Conservation (phyloP, 2,888 invertebrate genomes). For the Tenthredo amoena region DNA sequence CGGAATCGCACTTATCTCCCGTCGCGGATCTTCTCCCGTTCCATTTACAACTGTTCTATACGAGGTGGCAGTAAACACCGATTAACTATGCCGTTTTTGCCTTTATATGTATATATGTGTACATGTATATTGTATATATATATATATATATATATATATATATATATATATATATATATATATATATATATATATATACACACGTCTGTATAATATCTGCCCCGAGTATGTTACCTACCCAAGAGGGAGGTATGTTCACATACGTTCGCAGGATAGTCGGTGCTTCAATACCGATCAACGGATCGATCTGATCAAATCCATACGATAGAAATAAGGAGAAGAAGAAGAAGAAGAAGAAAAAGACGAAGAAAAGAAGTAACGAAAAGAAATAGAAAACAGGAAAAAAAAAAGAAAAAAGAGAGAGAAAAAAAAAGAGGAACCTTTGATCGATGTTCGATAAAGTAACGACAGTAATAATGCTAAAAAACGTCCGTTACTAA, state of each 20-base stretch:
- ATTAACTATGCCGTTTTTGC: conserved; percentile 38
- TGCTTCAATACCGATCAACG: neutral
- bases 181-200: no score
- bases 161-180: neutral
- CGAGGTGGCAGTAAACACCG: conserved; percentile 26
- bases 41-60: conserved; percentile 44
- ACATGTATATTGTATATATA: no score
- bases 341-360: neutral
- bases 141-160: no score
- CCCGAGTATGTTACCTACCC: neutral
- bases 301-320: neutral
- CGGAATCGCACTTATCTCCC: conserved; percentile 49
- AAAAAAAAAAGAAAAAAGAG: neutral
- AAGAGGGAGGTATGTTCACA: neutral
- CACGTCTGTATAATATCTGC: neutral
- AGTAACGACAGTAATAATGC: conserved; percentile 5
- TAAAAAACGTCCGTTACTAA: conserved; percentile 7
- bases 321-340: neutral
- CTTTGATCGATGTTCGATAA: neutral
- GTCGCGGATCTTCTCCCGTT: conserved; percentile 35
- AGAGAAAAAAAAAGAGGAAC: neutral
- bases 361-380: neutral
- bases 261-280: conserved; percentile 18
- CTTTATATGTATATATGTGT: neutral
- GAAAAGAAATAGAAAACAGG: neutral